Base-by-base conservation (phyloP, 1,140 invertebrate genomes). In the Drosophila prosaltans region DNA sequence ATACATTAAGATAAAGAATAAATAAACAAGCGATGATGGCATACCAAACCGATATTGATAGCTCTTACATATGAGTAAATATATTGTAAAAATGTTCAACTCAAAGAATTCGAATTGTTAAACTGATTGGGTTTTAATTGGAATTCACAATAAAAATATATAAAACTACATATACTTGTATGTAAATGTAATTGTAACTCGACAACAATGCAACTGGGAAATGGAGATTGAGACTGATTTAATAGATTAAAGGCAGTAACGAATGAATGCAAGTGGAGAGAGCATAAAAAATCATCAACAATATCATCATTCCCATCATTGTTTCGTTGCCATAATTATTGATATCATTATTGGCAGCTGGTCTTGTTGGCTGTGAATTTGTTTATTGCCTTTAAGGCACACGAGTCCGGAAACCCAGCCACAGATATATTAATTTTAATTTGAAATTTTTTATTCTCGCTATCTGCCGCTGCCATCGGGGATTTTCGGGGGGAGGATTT, bases 51-150 rank as follows among this genome's bases (percentile, higher is more conserved):
- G 21, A 51, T 51, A 51, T 51, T 51, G 45, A 51, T 51, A 51
- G 45, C 21, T 26, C 2, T 51, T 51, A 26, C 45, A 51, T 51
- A 10, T 24, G 45, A 51, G 45, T 51, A 51, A 51, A 51, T 51
- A 51, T 16, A 51, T 51, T 51, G 45, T 48, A 10, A 51, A 51
- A 51, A 51, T 51, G 24, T 10, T 51, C n/a, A 51, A 51, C 45
- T 51, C 45, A 51, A 51, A 51, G 45, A 51, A 51, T 51, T 51
- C 21, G 21, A 26, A 51, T 26, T 26, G 8, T 21, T 26, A 7
- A 51, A 51, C 45, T 51, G 45, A 51, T 51, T 51, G 45, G 45
- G 45, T 51, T 51, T 51, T 51, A 51, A 51, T 51, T 51, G 45
- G 8, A 51, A 51, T 51, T 51, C 6, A 51, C 45, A 9, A 24